A percentile compares a stretch with the other conserved stretches of the same genome.
phyloP scores from a whole-genome alignment of 2,888 invertebrate genomes.

The Drosophila pegasa region DNA sequence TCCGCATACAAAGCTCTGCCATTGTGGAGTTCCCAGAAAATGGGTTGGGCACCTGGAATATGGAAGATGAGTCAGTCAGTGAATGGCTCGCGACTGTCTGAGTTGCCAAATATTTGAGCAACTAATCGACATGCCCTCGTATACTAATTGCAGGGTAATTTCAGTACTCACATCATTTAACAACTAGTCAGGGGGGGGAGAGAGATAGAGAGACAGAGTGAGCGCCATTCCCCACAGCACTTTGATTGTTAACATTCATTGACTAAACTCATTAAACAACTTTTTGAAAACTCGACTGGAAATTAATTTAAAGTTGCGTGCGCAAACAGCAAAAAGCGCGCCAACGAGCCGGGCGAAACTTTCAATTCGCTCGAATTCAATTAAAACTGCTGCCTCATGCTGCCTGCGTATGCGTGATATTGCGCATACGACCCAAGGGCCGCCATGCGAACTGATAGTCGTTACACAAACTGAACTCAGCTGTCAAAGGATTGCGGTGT shows the following conservation, averaged over 20 bases:
- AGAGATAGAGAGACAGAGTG: background rate
- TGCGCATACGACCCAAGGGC: slow-evolving; percentile 67
- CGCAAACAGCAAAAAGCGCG: slow-evolving; percentile 17
- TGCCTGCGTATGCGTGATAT: slow-evolving; percentile 67
- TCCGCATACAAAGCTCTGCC: slow-evolving; percentile 18
- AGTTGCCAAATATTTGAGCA: background rate
- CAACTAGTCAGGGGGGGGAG: background rate
- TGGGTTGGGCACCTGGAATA: slow-evolving; percentile 22
- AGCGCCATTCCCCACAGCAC: background rate
- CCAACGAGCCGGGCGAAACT: slow-evolving; percentile 46
- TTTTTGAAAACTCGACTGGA: slow-evolving; percentile 60
- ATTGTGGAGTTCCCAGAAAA: slow-evolving; percentile 27
- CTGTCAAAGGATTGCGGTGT: slow-evolving; percentile 50
- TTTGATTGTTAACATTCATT: slow-evolving; percentile 53
- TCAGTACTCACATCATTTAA: slow-evolving; percentile 7
- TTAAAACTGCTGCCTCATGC: slow-evolving; percentile 70
- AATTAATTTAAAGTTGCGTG: slow-evolving; percentile 70
- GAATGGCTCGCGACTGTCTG: background rate
- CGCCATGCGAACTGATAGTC: slow-evolving; percentile 40
- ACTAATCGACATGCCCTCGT: background rate
- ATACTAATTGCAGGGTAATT: slow-evolving; percentile 5
- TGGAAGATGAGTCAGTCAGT: slow-evolving; percentile 18
- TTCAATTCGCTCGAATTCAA: slow-evolving; percentile 71
- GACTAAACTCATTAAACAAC: slow-evolving; percentile 65
- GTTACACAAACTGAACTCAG: slow-evolving; percentile 23